Percentiles rank a stretch among this genome's conserved stretches.
Evolutionary conservation across 2,113 vertebrate species (phyloP).

Genomic region (Microtus montanus): DNA sequence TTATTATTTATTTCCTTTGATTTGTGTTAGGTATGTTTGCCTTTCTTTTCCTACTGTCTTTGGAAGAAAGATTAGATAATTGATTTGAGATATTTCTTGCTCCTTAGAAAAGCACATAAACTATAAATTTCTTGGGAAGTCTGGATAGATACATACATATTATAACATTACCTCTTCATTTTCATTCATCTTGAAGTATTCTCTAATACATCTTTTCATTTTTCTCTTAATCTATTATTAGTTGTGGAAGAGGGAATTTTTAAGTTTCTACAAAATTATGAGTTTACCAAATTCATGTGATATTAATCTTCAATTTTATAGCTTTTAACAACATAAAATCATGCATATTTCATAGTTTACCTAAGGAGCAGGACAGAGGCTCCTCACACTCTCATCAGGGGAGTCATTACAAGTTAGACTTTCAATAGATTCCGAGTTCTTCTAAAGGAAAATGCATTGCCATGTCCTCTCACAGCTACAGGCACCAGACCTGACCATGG

Average conservation of each 20-base stretch:
- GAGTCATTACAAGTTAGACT: not conserved
- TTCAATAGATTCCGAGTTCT: not conserved
- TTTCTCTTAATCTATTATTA: not conserved
- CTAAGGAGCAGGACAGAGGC: not conserved
- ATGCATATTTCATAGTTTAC: not conserved
- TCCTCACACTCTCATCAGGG: not conserved
- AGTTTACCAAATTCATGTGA: not conserved
- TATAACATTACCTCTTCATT: not conserved
- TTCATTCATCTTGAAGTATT: not conserved
- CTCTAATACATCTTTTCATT: not conserved
- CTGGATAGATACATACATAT: not conserved
- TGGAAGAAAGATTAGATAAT: not conserved
- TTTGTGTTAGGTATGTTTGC: not conserved
- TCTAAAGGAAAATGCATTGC: not conserved
- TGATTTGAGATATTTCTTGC: not conserved
- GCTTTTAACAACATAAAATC: not conserved
- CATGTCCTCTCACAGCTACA: not conserved
- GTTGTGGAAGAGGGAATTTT: not conserved
- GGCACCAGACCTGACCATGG: not conserved
- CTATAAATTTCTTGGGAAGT: not conserved
- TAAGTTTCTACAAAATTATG: not conserved
- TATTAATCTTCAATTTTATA: not conserved
- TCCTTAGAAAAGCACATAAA: not conserved
- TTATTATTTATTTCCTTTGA: not conserved
- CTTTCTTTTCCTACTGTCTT: not conserved